Evolutionary conservation across 2,888 invertebrate genomes (phyloP).

Genomic region (Drepanosiphum platanoidis): DNA sequence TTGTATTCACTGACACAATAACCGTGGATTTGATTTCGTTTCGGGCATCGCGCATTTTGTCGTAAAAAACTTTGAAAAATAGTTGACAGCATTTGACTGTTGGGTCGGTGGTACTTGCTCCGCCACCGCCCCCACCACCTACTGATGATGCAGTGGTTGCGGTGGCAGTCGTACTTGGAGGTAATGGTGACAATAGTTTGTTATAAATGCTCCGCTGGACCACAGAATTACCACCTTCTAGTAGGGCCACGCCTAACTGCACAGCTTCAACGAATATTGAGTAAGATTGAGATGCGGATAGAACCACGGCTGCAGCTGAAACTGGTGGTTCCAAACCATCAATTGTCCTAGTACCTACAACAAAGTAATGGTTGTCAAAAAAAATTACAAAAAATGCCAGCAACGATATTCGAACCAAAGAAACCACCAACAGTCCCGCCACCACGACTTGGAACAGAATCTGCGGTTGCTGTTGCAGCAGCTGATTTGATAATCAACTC

Average conservation of each 20-base stretch:
- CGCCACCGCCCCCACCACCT: constrained; percentile 72
- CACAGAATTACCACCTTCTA: constrained; percentile 94
- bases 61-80: constrained; percentile 94
- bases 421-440: constrained; percentile 4
- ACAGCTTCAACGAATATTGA: constrained; percentile 95
- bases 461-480: constrained; percentile 67
- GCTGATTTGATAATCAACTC: constrained; percentile 95
- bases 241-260: constrained; percentile 92
- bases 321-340: constrained; percentile 19
- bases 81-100: constrained; percentile 77
- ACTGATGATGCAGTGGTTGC: constrained; percentile 23
- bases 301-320: constrained; percentile 26
- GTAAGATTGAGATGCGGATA: constrained; percentile 70
- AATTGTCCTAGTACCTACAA: neutral
- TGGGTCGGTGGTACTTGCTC: constrained; percentile 33
- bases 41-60: constrained; percentile 94
- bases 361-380: constrained; percentile 23
- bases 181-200: constrained; percentile 73
- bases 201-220: constrained; percentile 93
- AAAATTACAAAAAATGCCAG: no score
- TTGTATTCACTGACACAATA: constrained; percentile 79
- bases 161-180: constrained; percentile 25
- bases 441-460: neutral
- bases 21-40: constrained; percentile 94
- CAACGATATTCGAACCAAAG: constrained; percentile 16